Evolutionary conservation across 2,113 vertebrate species (phyloP).

Genomic region (Onychostruthus taczanowskii): DNA sequence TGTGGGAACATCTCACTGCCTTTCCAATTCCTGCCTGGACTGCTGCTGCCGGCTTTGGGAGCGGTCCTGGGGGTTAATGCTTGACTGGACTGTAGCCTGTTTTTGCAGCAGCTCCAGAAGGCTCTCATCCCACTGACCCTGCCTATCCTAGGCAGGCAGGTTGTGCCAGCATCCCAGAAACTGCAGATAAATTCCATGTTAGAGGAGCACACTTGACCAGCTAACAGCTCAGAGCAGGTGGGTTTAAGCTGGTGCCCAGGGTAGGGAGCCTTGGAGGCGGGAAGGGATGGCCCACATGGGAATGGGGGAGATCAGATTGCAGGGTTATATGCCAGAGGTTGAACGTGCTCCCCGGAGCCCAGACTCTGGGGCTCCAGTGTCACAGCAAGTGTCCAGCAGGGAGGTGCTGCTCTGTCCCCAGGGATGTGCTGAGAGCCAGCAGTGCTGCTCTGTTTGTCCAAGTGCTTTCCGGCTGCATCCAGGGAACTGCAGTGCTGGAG

Average conservation of each 20-base stretch:
- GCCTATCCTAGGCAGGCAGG: neutral
- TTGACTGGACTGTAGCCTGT: neutral
- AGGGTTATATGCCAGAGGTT: conserved; percentile 60
- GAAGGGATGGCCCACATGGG: neutral
- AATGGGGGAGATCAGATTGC: neutral
- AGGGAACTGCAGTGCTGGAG: neutral
- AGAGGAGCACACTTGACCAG: neutral
- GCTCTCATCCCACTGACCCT: neutral
- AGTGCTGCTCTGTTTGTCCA: neutral
- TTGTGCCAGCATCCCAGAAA: neutral
- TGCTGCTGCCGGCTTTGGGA: neutral
- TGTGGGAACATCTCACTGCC: neutral
- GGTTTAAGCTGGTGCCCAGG: neutral
- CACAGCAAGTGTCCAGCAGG: neutral
- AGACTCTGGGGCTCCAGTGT: neutral
- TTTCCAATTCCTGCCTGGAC: neutral
- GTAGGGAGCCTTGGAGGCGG: neutral
- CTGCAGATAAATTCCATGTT: neutral
- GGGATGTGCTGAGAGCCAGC: neutral
- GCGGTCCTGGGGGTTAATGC: neutral
- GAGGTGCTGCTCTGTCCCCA: neutral
- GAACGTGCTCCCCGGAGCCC: neutral
- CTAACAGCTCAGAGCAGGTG: conserved; percentile 22
- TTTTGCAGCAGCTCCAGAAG: neutral
- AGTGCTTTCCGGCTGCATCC: neutral